Conservation (phyloP, 2,113 vertebrate genomes). For the Oreotrochilus melanogaster region DNA sequence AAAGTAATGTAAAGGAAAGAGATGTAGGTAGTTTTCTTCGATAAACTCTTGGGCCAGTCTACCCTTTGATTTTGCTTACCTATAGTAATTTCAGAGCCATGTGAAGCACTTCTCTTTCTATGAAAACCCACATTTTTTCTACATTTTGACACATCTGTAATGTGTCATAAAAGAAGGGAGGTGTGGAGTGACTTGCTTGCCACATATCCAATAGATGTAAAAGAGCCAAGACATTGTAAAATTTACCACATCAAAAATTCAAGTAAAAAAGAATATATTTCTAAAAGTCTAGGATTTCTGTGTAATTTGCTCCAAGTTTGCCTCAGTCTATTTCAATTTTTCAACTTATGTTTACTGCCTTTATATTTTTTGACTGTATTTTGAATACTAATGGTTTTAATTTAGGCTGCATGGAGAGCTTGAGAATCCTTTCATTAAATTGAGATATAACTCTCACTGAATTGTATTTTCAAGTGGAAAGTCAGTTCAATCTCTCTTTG, state of each 20-base stretch:
- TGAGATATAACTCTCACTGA: conserved; percentile 35
- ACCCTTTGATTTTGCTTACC: not conserved
- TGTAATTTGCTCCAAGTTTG: conserved; percentile 31
- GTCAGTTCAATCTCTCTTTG: not conserved
- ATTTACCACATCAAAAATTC: not conserved
- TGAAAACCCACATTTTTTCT: not conserved
- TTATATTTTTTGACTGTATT: conserved; percentile 56
- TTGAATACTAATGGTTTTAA: conserved; percentile 62
- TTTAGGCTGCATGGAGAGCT: conserved; percentile 49
- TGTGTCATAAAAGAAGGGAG: not conserved
- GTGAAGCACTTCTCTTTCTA: not conserved
- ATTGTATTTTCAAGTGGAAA: conserved; percentile 48
- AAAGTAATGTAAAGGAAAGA: not conserved
- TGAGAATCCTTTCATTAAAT: conserved; percentile 51
- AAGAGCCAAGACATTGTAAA: not conserved
- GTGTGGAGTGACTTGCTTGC: not conserved
- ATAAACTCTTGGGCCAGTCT: not conserved
- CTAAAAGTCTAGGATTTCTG: conserved; percentile 1
- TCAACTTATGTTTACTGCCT: conserved; percentile 52
- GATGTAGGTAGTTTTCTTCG: not conserved
- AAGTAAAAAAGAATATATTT: not conserved
- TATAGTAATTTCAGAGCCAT: not conserved
- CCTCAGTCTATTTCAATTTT: conserved; percentile 46
- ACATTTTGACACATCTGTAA: not conserved
- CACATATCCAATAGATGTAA: not conserved